phyloP scores from a whole-genome alignment of 2,113 vertebrate genomes.

The Donacobius atricapilla region DNA sequence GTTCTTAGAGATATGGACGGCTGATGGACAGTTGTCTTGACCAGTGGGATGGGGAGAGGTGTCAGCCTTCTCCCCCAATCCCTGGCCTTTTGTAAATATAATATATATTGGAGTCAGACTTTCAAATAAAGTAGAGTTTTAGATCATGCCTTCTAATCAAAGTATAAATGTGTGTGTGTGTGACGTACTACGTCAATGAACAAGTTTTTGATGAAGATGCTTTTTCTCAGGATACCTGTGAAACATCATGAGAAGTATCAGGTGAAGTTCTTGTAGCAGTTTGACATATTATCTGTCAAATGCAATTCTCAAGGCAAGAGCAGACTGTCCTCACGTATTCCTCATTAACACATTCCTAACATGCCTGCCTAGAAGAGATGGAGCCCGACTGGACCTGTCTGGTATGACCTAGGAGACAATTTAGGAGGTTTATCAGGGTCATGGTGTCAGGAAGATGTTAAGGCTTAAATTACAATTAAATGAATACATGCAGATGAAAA shows the following conservation, averaged over 20 bases:
- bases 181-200: too few relatives aligned
- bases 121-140: too few relatives aligned
- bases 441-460: neutral
- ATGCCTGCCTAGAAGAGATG: neutral
- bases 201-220: neutral
- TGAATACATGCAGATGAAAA: neutral
- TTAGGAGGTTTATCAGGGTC: neutral
- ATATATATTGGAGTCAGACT: too few relatives aligned
- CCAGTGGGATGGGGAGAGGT: too few relatives aligned
- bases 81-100: too few relatives aligned
- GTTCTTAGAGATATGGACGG: too few relatives aligned
- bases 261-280: neutral
- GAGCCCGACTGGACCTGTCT: neutral
- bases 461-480: neutral
- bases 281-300: neutral
- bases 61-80: too few relatives aligned
- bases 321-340: neutral
- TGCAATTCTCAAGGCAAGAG: neutral
- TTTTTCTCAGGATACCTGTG: neutral
- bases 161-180: too few relatives aligned
- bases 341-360: neutral
- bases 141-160: too few relatives aligned
- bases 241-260: neutral
- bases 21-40: too few relatives aligned
- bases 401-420: neutral